Conservation (phyloP, 2,888 invertebrate species). For the Acrobeloides nanus region DNA sequence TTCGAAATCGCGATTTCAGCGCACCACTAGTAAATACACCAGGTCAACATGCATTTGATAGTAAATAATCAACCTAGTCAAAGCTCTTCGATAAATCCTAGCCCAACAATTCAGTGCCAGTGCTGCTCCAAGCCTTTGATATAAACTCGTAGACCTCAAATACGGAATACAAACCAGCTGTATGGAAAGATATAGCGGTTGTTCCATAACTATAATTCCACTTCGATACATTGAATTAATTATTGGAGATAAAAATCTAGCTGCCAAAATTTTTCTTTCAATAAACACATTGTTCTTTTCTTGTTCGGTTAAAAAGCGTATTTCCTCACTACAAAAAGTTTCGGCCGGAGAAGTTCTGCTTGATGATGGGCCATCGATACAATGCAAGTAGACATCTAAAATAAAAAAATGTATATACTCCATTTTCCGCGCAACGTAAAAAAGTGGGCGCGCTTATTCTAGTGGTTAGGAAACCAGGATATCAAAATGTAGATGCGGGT, state of each 20-base stretch:
- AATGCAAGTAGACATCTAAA: conserved; percentile 28
- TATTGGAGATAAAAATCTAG: conserved; percentile 42
- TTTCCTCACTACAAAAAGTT: conserved; percentile 27
- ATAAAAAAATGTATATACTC: not conserved
- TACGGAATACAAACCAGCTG: conserved; percentile 38
- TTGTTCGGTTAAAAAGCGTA: conserved; percentile 24
- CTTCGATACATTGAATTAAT: conserved; percentile 20
- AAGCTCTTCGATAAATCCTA: conserved; percentile 15
- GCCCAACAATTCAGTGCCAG: conserved; percentile 40
- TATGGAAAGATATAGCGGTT: conserved; percentile 25
- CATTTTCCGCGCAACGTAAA: no score
- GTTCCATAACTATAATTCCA: conserved; percentile 14
- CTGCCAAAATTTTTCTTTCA: conserved; percentile 40
- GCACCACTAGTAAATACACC: not conserved
- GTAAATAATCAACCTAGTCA: not conserved
- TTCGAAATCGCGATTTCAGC: no score
- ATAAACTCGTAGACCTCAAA: conserved; percentile 33
- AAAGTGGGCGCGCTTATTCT: no score
- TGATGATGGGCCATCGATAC: conserved; percentile 21
- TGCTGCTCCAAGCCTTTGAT: conserved; percentile 37
- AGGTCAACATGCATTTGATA: not conserved
- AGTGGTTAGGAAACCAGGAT: no score
- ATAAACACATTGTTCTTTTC: conserved; percentile 35
- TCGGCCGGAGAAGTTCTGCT: conserved; percentile 10
- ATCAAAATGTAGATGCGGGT: no score